Percentiles rank a stretch among this genome's conserved stretches.
These are phyloP conservation scores for Sceloporus undulatus DNA, from an alignment of 2,113 vertebrate genomes.

Conservation along the genomic window DNA sequence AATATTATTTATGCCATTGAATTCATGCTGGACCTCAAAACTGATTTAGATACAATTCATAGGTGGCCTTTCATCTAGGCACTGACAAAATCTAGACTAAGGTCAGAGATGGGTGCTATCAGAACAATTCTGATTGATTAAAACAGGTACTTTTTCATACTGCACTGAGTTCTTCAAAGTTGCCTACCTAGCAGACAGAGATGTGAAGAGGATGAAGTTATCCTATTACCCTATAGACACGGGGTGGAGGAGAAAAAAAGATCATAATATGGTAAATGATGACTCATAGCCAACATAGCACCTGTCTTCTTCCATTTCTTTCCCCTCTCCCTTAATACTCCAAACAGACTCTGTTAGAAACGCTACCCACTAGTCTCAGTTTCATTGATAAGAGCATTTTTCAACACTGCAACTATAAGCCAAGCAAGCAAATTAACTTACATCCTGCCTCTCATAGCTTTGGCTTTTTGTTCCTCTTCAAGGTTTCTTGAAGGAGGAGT, in stretches of 20 bases:
- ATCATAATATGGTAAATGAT: neutral
- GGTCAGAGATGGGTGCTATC: neutral
- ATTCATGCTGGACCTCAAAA: neutral
- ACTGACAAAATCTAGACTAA: neutral
- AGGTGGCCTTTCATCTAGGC: neutral
- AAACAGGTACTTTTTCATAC: neutral
- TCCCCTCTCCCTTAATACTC: too few relatives aligned
- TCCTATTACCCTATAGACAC: neutral
- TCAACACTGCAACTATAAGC: conserved; percentile 16
- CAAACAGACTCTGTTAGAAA: too few relatives aligned
- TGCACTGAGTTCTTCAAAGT: too few relatives aligned
- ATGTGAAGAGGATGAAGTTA: neutral
- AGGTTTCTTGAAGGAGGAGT: conserved; percentile 86
- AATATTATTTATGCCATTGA: neutral
- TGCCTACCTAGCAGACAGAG: neutral
- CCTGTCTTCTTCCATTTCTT: neutral
- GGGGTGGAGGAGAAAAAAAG: neutral
- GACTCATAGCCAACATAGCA: neutral
- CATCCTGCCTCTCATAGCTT: conserved; percentile 96
- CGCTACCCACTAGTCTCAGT: neutral
- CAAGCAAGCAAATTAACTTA: conserved; percentile 78
- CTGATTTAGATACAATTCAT: neutral
- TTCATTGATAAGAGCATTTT: neutral
- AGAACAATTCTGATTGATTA: neutral
- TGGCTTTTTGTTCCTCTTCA: conserved; percentile 94